Evolutionary conservation across 2,113 vertebrate species (phyloP), one percentile per base, ranked within the genome.

Genomic region (Furnarius figulus): DNA sequence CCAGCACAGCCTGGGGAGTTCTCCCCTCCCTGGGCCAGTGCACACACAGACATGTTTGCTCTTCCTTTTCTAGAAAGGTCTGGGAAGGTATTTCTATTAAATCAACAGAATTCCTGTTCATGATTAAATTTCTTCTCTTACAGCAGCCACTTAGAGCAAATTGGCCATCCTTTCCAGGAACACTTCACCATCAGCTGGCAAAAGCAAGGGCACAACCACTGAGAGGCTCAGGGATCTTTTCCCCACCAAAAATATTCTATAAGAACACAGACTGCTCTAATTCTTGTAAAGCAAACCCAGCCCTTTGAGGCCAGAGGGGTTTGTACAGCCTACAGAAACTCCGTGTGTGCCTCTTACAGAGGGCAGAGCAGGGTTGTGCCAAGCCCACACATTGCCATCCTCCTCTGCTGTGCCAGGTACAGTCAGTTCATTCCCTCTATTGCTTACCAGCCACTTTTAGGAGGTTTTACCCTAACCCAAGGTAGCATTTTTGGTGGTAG

Each of bases 31-130:
- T 33, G 28, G 6, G 14, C 0, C 1, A 59, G 12, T 14, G 12
- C 28, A 14, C 1, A 3, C 42, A n/a, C 8, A 28, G 22, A 21
- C 23, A 52, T 1, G 0, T 33, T 56, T 65, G 70, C 5, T 22
- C 8, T 62, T 40, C n/a, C 56, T 70, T 71, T 81, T 61, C 75
- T 49, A 27, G 8, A 9, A 16, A 56, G 46, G 35, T 79, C 9
- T 62, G 66, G 35, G 74, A 73, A 79, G 6, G 12, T 6, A 21
- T 71, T 66, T 83, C 20, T 35, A 33, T 39, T 16, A 79, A 59
- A 84, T 66, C 24, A 55, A 49, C 24, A 79, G 28, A 70, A 71
- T 65, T 55, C 42, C 61, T 27, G 35, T 46, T 79, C 55, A 35
- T 53, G 44, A 18, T n/a, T 49, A n/a, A 16, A 52, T 72, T 70